Percentiles rank a stretch among this genome's conserved stretches.
phyloP scores from a whole-genome alignment of 1,140 invertebrate genomes.

The Phortica variegata region DNA sequence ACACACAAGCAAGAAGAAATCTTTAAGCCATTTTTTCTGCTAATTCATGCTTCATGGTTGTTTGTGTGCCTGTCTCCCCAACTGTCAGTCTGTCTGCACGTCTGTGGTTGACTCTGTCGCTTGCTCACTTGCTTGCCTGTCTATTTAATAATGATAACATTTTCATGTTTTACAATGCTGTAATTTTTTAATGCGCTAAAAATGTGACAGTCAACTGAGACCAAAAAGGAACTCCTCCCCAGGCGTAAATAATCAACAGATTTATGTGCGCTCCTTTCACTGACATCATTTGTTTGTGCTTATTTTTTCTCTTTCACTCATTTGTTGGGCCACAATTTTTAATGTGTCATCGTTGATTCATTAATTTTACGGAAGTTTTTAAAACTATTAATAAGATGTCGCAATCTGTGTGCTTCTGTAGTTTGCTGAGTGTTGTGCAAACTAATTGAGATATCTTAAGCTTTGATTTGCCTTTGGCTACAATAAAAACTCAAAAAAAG shows the following conservation, averaged over 20 bases:
- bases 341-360: slow-evolving; percentile 46
- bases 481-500: too few species aligned
- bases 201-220: slow-evolving; percentile 21
- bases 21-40: too few species aligned
- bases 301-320: too few species aligned
- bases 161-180: slow-evolving; percentile 46
- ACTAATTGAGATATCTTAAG: too few species aligned
- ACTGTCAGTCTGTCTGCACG: neutral
- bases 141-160: slow-evolving; percentile 54
- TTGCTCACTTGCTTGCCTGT: slow-evolving; percentile 25
- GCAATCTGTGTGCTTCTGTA: slow-evolving; percentile 25
- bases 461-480: too few species aligned
- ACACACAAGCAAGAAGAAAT: too few species aligned
- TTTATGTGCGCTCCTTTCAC: too few species aligned
- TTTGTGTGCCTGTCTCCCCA: neutral
- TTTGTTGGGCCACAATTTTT: too few species aligned
- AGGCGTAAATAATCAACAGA: slow-evolving; percentile 2
- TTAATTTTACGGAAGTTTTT: slow-evolving; percentile 43
- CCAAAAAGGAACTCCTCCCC: neutral
- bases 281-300: too few species aligned
- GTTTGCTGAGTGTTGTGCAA: slow-evolving; percentile 24
- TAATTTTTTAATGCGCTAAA: slow-evolving; percentile 35
- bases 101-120: slow-evolving; percentile 10
- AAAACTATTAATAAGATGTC: slow-evolving; percentile 35
- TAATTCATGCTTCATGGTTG: slow-evolving; percentile 22